Percentiles rank a stretch among this genome's conserved stretches.
These are phyloP conservation scores for Hippopotamyrus pictus DNA, from an alignment of 2,797 vertebrate genomes.

Conservation along the genomic window DNA sequence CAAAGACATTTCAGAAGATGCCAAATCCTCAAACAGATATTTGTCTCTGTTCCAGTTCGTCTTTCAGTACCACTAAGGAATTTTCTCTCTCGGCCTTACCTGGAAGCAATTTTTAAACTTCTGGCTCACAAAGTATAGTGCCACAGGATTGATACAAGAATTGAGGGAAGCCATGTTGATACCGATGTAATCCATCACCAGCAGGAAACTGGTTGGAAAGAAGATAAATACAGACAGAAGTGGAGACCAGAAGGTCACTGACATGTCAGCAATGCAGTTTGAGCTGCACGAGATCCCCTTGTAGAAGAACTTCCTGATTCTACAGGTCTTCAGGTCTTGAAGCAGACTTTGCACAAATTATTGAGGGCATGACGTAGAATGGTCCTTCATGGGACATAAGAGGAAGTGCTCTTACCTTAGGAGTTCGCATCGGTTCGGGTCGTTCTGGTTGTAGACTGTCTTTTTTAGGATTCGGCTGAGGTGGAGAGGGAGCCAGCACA, in stretches of 20 bases:
- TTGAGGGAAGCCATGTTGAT: conserved; percentile 88
- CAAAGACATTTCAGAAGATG: conserved; percentile 2
- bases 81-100: conserved; percentile 50
- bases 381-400: background rate
- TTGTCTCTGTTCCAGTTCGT: background rate
- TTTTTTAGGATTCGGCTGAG: conserved; percentile 83
- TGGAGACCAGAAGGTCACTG: background rate
- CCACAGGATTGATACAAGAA: conserved; percentile 84
- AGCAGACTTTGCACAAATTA: background rate
- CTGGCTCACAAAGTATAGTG: conserved; percentile 81
- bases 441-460: conserved; percentile 70
- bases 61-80: background rate
- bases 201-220: conserved; percentile 65
- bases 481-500: conserved; percentile 85
- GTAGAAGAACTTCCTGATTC: background rate
- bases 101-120: conserved; percentile 89
- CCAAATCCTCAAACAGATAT: background rate
- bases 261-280: background rate
- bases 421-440: conserved; percentile 78
- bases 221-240: conserved; percentile 4
- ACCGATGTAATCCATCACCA: conserved; percentile 84
- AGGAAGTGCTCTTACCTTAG: conserved; percentile 61
- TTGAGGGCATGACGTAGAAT: background rate
- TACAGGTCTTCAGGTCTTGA: background rate
- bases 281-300: background rate